These are phyloP conservation scores for Chloebia gouldiae DNA, from an alignment of 2,113 vertebrate genomes.

Conservation along the genomic window DNA sequence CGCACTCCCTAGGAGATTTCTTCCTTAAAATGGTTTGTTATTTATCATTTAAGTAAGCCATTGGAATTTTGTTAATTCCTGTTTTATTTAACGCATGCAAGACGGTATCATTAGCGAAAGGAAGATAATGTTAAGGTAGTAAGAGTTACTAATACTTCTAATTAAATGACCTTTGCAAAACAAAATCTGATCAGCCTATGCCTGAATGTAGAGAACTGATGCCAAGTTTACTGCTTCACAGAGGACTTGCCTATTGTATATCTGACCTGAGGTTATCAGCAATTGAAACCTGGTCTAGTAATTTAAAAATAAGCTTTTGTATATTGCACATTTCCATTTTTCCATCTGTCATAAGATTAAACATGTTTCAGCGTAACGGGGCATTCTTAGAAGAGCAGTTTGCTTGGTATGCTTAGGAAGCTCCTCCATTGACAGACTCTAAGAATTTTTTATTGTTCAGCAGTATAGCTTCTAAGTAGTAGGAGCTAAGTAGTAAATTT, in stretches of 20 bases:
- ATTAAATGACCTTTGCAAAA: constrained; percentile 58
- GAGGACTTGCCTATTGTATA: constrained; percentile 23
- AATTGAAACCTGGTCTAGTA: constrained; percentile 15
- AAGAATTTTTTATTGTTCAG: not conserved
- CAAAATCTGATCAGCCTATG: constrained; percentile 9
- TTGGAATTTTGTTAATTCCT: constrained; percentile 81
- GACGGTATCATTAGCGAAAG: constrained; percentile 59
- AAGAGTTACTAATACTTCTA: constrained; percentile 38
- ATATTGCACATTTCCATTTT: not conserved
- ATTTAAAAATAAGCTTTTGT: constrained; percentile 51
- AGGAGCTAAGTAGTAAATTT: too few relatives aligned
- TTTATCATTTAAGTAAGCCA: constrained; percentile 76
- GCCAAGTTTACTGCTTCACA: constrained; percentile 19
- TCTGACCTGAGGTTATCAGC: constrained; percentile 22
- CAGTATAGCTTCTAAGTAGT: not conserved
- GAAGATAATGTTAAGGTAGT: constrained; percentile 52
- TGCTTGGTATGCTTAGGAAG: not conserved
- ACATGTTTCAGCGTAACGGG: not conserved
- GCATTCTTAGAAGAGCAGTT: not conserved
- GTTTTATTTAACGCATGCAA: constrained; percentile 73
- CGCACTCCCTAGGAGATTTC: constrained; percentile 74
- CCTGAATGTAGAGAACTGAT: not conserved
- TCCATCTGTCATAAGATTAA: not conserved
- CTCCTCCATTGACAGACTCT: not conserved
- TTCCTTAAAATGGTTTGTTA: constrained; percentile 76